phyloP scores from a whole-genome alignment of 1,140 invertebrate genomes.

The Monochamus saltuarius region DNA sequence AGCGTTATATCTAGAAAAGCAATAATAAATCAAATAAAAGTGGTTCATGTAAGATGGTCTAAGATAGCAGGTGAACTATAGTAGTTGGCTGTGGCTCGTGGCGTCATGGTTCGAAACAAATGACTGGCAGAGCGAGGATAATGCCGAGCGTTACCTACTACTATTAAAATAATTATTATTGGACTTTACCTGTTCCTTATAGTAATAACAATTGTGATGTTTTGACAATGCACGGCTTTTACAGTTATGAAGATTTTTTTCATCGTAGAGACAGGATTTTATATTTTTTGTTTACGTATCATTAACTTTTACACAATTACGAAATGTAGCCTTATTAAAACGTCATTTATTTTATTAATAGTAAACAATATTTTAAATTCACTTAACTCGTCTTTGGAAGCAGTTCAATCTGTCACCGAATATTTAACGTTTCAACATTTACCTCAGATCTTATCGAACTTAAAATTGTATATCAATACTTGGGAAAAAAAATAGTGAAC shows the following conservation, averaged over 20 bases:
- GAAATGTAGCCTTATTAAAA: too few relatives aligned
- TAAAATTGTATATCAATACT: too few relatives aligned
- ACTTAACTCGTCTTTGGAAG: too few relatives aligned
- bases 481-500: too few relatives aligned
- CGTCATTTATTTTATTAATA: too few relatives aligned
- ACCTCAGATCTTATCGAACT: too few relatives aligned
- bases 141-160: slow-evolving; percentile 48
- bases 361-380: too few relatives aligned
- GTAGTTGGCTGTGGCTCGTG: slow-evolving; percentile 50
- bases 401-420: too few relatives aligned
- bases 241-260: slow-evolving; percentile 27
- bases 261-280: not conserved
- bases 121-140: slow-evolving; percentile 54
- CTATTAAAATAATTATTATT: slow-evolving; percentile 54
- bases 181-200: slow-evolving; percentile 43
- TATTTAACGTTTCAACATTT: too few relatives aligned
- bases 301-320: too few relatives aligned
- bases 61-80: slow-evolving; percentile 50
- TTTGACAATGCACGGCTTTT: slow-evolving; percentile 36
- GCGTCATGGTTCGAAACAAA: slow-evolving; percentile 55
- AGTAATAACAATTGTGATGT: slow-evolving; percentile 40
- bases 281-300: too few relatives aligned
- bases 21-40: slow-evolving; percentile 35
- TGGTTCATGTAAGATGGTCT: slow-evolving; percentile 43
- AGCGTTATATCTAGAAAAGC: slow-evolving; percentile 24